Conservation (phyloP, 2,797 vertebrate species). For the Labeo calbasu region DNA sequence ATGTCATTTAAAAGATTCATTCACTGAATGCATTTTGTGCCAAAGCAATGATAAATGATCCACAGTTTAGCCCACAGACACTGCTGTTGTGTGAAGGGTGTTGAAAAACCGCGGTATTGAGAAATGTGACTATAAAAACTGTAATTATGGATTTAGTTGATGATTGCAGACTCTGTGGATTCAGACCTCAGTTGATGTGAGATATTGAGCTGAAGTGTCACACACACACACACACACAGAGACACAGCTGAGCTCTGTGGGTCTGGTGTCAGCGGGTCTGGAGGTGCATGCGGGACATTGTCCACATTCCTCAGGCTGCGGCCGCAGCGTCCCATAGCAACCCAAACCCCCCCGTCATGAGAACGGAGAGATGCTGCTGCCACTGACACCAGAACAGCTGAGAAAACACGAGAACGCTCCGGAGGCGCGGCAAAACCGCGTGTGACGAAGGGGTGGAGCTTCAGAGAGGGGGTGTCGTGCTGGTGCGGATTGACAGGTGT, state of each 20-base stretch:
- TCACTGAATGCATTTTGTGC: background rate
- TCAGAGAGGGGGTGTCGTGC: conserved; percentile 55
- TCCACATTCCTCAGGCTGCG: conserved; percentile 79
- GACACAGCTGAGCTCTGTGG: conserved; percentile 15
- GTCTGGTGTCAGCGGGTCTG: conserved; percentile 23
- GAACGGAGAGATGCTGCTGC: conserved; percentile 60
- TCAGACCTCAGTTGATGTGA: background rate
- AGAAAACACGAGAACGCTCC: background rate
- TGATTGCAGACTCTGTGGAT: background rate
- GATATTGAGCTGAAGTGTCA: background rate
- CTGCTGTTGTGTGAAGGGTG: background rate
- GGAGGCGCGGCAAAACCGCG: too few species aligned
- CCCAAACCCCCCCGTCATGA: conserved; percentile 67
- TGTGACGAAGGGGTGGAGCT: conserved; percentile 66
- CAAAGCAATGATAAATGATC: background rate
- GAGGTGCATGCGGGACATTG: conserved; percentile 70
- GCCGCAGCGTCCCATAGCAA: conserved; percentile 78
- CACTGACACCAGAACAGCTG: conserved; percentile 65
- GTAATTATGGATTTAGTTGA: conserved; percentile 1
- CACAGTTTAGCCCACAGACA: background rate
- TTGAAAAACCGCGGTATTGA: background rate
- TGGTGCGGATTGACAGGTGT: conserved; percentile 71
- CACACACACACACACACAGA: conserved; percentile 13
- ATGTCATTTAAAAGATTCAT: too few species aligned
- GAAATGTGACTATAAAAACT: background rate